A percentile compares a stretch with the other conserved stretches of the same genome.
Conservation (phyloP, 2,797 vertebrate genomes). For the Micromesistius poutassou region DNA sequence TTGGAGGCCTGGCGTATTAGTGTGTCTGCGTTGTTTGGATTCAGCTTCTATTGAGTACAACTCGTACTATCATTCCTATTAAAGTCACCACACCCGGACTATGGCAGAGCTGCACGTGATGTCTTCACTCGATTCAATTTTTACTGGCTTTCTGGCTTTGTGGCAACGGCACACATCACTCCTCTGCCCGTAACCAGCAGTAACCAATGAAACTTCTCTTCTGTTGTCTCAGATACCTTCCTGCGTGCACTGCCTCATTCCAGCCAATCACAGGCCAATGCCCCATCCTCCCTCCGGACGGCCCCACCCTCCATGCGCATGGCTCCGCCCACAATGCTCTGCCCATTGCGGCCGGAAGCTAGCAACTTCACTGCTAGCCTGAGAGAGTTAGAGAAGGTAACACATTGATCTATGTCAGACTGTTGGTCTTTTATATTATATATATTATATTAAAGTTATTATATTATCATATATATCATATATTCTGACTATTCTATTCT, state of each 20-base stretch:
- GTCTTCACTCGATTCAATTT: too few relatives aligned
- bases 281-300: constrained; percentile 57
- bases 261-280: constrained; percentile 49
- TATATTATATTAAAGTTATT: not conserved
- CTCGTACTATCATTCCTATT: too few relatives aligned
- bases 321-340: constrained; percentile 73
- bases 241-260: constrained; percentile 75
- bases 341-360: constrained; percentile 84
- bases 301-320: constrained; percentile 63
- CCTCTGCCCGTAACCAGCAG: not conserved
- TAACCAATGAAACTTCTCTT: not conserved
- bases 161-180: too few relatives aligned
- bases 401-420: not conserved
- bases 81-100: too few relatives aligned
- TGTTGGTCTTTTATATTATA: too few relatives aligned
- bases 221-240: constrained; percentile 68
- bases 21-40: too few relatives aligned
- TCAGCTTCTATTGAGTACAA: too few relatives aligned
- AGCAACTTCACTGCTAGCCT: constrained; percentile 94
- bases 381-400: constrained; percentile 91
- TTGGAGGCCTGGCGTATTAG: too few relatives aligned
- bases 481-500: too few relatives aligned
- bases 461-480: too few relatives aligned
- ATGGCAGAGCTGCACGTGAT: too few relatives aligned
- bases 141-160: too few relatives aligned